These are phyloP conservation scores for Ciconia boyciana DNA, from an alignment of 2,113 vertebrate genomes.

Conservation along the genomic window DNA sequence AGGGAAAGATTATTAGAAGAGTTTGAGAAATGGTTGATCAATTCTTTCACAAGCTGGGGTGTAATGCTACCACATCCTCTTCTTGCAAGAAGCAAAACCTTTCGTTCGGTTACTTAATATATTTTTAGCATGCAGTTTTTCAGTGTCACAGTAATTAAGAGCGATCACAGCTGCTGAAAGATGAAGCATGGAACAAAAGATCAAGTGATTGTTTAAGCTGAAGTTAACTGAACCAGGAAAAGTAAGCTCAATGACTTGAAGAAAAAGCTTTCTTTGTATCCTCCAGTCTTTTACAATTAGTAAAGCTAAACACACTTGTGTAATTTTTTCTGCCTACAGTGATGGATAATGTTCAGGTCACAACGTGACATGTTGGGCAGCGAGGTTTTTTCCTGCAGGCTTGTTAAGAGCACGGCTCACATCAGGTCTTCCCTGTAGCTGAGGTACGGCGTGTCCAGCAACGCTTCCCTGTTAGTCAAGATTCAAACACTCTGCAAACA, in stretches of 20 bases:
- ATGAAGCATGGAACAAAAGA: background rate
- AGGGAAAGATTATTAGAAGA: background rate
- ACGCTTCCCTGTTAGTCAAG: rapidly evolving
- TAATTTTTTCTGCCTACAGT: background rate
- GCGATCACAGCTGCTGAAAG: background rate
- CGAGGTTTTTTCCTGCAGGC: background rate
- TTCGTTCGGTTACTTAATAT: background rate
- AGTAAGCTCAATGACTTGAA: background rate
- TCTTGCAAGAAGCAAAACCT: background rate
- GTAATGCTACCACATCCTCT: background rate
- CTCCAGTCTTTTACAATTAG: background rate
- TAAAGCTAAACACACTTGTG: background rate
- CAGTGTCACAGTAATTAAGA: constrained; percentile 25
- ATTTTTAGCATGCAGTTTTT: background rate
- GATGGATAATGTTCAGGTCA: background rate
- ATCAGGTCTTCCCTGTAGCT: background rate
- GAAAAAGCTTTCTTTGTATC: background rate
- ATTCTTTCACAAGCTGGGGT: background rate
- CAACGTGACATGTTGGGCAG: background rate
- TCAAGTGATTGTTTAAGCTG: constrained; percentile 17
- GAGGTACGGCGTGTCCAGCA: background rate
- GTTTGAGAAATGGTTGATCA: background rate
- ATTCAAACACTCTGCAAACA: background rate
- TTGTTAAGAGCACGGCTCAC: background rate
- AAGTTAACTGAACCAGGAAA: constrained; percentile 29